Conservation (phyloP, 2,888 invertebrate species). For the Adela reaumurella region DNA sequence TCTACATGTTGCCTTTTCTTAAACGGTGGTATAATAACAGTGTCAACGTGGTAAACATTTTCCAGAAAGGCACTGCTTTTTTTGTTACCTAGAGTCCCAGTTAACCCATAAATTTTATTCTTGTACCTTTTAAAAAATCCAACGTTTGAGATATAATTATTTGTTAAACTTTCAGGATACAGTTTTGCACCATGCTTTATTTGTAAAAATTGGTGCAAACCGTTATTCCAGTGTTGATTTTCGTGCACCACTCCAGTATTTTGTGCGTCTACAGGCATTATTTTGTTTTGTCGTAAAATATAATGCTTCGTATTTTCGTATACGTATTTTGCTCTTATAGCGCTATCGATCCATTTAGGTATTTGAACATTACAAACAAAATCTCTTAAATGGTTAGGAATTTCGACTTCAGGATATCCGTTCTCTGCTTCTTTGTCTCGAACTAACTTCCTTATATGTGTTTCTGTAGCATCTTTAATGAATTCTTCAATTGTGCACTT, state of each 20-base stretch:
- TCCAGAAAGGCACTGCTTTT: constrained; percentile 7
- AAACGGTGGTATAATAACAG: constrained; percentile 10
- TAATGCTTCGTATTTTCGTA: constrained; percentile 10
- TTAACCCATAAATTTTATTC: constrained; percentile 8
- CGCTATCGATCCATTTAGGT: constrained; percentile 9
- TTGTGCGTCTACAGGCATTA: constrained; percentile 9
- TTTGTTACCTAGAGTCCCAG: constrained; percentile 10
- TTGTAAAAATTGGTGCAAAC: constrained; percentile 12
- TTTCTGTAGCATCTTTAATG: constrained; percentile 7
- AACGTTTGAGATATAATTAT: constrained; percentile 11
- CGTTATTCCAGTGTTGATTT: constrained; percentile 9
- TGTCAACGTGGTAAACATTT: constrained; percentile 8
- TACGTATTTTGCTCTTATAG: constrained; percentile 8
- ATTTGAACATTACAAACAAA: constrained; percentile 8
- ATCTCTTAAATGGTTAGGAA: constrained; percentile 9
- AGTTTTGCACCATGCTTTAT: constrained; percentile 11
- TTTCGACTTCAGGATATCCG: constrained; percentile 8
- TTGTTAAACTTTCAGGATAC: constrained; percentile 9
- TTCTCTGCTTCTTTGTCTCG: constrained; percentile 5
- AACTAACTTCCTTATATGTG: constrained; percentile 8
- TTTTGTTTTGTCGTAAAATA: constrained; percentile 7
- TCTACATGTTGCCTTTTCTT: constrained; percentile 9
- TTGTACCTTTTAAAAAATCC: constrained; percentile 9
- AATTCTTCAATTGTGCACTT: constrained; percentile 7
- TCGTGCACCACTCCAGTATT: constrained; percentile 10